These are phyloP conservation scores for Leiothrix lutea DNA, from an alignment of 2,113 vertebrate genomes.

Conservation along the genomic window DNA sequence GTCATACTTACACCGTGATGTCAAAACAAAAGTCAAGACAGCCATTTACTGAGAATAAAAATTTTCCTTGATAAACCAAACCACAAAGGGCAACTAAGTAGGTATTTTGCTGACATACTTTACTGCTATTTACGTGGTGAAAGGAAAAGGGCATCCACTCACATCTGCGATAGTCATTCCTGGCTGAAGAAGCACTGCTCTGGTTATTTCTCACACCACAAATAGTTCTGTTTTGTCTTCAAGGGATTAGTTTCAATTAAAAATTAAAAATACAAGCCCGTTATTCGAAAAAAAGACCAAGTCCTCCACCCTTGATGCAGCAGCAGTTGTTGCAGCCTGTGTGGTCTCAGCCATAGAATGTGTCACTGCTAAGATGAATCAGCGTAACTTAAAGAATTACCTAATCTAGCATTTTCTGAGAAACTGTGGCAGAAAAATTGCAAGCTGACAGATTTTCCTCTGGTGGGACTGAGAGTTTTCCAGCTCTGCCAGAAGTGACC, in stretches of 20 bases:
- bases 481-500: not conserved
- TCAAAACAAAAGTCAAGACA: not conserved
- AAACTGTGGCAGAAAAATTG: not conserved
- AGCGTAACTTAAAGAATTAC: not conserved
- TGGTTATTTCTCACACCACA: not conserved
- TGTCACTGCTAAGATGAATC: not conserved
- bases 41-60: not conserved
- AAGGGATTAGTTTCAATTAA: not conserved
- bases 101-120: not conserved
- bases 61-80: not conserved
- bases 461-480: not conserved
- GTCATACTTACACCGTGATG: fast-evolving
- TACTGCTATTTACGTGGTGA: not conserved
- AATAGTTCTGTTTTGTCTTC: not conserved
- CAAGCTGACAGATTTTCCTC: not conserved
- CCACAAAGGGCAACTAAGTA: not conserved
- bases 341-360: not conserved
- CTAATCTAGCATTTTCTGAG: not conserved
- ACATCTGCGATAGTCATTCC: not conserved
- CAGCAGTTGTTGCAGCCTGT: not conserved
- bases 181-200: not conserved
- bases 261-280: not conserved
- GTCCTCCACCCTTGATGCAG: not conserved
- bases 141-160: not conserved
- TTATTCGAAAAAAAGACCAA: not conserved